These are phyloP conservation scores for Epizoanthus rinbou DNA, from an alignment of 92 coral and sea anemone genomes.

Conservation along the genomic window DNA sequence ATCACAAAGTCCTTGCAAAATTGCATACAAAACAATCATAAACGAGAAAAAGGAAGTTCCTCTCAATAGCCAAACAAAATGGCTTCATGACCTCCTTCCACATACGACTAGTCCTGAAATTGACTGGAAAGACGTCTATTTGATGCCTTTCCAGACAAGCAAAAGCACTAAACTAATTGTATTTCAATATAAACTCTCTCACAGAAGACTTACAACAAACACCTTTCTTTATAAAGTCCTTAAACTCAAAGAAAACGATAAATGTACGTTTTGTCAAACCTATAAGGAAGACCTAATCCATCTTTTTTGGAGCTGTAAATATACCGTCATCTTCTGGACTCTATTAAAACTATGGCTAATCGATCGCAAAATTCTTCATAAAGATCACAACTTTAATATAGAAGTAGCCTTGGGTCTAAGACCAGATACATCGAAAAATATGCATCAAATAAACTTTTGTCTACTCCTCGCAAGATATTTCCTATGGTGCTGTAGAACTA, in stretches of 20 bases:
- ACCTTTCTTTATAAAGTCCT: not conserved
- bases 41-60: not conserved
- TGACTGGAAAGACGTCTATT: conserved; percentile 14
- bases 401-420: too few relatives aligned
- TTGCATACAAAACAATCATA: not conserved
- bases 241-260: not conserved
- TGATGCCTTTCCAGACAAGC: conserved; percentile 24
- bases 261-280: conserved; percentile 1
- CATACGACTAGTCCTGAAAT: not conserved
- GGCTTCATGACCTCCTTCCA: not conserved
- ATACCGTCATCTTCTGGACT: not conserved
- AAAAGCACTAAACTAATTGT: conserved; percentile 9
- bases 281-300: not conserved
- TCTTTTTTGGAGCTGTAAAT: conserved; percentile 17
- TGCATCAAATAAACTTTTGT: too few relatives aligned
- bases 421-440: too few relatives aligned
- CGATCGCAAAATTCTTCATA: too few relatives aligned
- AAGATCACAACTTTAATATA: too few relatives aligned
- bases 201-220: conserved; percentile 19
- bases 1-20: not conserved
- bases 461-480: not conserved
- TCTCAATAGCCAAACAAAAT: not conserved
- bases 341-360: too few relatives aligned
- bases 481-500: conserved; percentile 23
- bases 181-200: conserved; percentile 4